Base-by-base conservation (phyloP, 2,888 invertebrate genomes). In the Camponotus fellah region DNA sequence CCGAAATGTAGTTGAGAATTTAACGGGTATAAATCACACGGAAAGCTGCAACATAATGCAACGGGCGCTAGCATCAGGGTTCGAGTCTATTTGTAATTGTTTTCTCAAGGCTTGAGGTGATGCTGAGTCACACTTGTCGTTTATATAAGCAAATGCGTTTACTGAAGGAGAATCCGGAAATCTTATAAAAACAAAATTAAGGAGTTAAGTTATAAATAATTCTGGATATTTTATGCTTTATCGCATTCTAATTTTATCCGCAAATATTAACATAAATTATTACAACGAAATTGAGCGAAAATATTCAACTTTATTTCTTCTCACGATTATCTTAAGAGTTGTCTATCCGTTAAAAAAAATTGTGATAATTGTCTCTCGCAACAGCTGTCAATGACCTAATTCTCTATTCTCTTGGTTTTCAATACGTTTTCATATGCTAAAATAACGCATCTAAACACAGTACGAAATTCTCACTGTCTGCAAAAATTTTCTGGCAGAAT, bases 71-170 rank as follows among this genome's bases (percentile, higher is more conserved):
- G 34, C 43, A 34, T 46, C 43, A 17, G 10, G 6, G 43, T 76
- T 76, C 62, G 12, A 21, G 43, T 81, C 56, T 76, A 82, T 76
- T 82, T 82, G 75, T 53, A 77, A 79, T 79, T 79, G 58, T 79
- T 79, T 79, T 79, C 79, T 60, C 71, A 79, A 46, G 60, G 12
- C 58, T 60, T 58, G 58, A n/a, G n/a, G 34, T 43, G 58, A 56
- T 71, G 79, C 9, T 60, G 71, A 79, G 79, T 79, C 58, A 79
- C 34, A 14, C 34, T 46, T 60, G 56, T 43, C 58, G 43, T 71
- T 79, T 71, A 79, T 60, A 60, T 79, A 79, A 71, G 32, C 69
- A n/a, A 49, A 46, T 4, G 58, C 5, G 21, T 5, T 58, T 9
- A n/a, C n/a, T 34, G 10, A 17, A 32, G 43, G 6, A 21, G 34